Evolutionary conservation across 2,888 invertebrate species (phyloP).

Genomic region (Acrocyrtus sp.): DNA sequence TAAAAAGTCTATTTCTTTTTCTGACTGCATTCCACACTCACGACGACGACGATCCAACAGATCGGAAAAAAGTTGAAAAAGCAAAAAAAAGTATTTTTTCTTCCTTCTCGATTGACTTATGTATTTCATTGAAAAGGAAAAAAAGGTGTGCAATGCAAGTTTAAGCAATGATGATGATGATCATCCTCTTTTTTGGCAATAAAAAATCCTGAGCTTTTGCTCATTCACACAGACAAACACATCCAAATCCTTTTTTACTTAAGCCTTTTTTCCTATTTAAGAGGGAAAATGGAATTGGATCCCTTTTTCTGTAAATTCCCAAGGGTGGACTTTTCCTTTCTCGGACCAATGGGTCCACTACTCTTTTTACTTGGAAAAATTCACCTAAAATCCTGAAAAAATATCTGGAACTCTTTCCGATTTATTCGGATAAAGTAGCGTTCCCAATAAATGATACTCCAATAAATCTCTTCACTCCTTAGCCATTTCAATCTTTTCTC

Average conservation of each 20-base stretch:
- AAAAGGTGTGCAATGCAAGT: slow-evolving; percentile 48
- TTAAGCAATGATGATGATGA: slow-evolving; percentile 25
- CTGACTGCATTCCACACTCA: slow-evolving; percentile 12
- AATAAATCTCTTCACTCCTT: slow-evolving; percentile 42
- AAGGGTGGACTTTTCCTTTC: slow-evolving; percentile 57
- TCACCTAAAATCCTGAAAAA: too few relatives aligned
- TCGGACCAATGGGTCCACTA: slow-evolving; percentile 59
- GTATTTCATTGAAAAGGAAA: slow-evolving; percentile 44
- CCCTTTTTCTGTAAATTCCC: slow-evolving; percentile 50
- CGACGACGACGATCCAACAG: slow-evolving; percentile 42
- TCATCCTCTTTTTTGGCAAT: slow-evolving; percentile 34
- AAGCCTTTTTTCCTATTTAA: slow-evolving; percentile 26
- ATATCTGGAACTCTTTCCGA: background rate
- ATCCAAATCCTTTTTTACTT: slow-evolving; percentile 28
- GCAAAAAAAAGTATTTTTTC: slow-evolving; percentile 30
- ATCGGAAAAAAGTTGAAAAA: slow-evolving; percentile 50
- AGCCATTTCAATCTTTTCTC: slow-evolving; percentile 29
- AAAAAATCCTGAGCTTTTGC: slow-evolving; percentile 37
- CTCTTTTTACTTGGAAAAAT: slow-evolving; percentile 13
- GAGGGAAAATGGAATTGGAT: slow-evolving; percentile 41
- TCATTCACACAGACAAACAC: slow-evolving; percentile 37
- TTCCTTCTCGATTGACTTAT: slow-evolving; percentile 49
- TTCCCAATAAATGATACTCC: slow-evolving; percentile 52
- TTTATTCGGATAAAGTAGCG: slow-evolving; percentile 48
- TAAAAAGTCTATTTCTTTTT: slow-evolving; percentile 5